These are phyloP conservation scores for Spea hammondii DNA, from an alignment of 2,797 vertebrate species.

Conservation along the genomic window DNA sequence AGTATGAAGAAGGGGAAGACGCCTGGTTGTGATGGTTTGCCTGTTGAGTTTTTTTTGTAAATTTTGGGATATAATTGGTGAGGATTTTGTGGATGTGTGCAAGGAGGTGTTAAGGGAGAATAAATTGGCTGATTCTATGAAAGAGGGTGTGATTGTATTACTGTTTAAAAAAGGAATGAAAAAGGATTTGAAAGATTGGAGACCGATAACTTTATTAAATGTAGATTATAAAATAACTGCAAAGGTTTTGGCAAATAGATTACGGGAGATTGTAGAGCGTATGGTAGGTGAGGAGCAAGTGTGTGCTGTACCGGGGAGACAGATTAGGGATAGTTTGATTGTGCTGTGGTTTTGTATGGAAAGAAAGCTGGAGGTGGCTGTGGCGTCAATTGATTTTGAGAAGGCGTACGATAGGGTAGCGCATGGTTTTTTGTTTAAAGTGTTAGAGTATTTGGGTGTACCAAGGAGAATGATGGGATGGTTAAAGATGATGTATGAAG, in stretches of 20 bases:
- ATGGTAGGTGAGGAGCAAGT: background rate
- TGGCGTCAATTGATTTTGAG: background rate
- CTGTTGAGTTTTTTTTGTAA: too few relatives aligned
- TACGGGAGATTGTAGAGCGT: background rate
- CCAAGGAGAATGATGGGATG: background rate
- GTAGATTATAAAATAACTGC: background rate
- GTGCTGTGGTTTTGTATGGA: background rate
- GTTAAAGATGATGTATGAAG: background rate
- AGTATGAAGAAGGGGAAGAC: too few relatives aligned
- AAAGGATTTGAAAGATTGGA: too few relatives aligned
- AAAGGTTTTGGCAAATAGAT: background rate
- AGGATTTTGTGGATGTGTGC: too few relatives aligned
- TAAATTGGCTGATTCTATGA: too few relatives aligned
- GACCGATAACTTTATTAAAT: too few relatives aligned
- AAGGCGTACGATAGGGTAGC: too few relatives aligned
- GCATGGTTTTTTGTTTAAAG: background rate
- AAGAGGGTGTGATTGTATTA: too few relatives aligned
- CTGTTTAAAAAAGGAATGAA: too few relatives aligned
- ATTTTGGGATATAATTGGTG: too few relatives aligned
- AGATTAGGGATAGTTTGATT: background rate
- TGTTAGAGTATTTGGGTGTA: background rate
- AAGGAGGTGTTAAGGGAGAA: too few relatives aligned
- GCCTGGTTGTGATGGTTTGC: too few relatives aligned
- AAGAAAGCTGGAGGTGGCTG: background rate
- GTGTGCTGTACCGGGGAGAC: background rate